Evolutionary conservation across 1,140 invertebrate genomes (phyloP).

Genomic region (Meteorus sp.): DNA sequence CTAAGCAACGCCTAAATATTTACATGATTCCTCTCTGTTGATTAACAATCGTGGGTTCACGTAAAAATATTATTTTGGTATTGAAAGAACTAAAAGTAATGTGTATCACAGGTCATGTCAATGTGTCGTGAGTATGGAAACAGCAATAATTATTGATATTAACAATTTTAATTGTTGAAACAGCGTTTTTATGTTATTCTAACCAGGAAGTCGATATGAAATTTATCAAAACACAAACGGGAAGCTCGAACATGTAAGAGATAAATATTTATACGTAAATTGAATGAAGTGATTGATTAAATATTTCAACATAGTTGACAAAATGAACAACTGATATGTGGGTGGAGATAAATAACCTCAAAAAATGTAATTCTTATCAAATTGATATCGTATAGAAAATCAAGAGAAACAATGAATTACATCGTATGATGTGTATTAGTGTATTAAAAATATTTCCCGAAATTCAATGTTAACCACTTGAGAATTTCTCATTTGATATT

Average conservation of each 20-base stretch:
- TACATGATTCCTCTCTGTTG: neutral
- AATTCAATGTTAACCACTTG: no score
- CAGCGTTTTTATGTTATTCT: neutral
- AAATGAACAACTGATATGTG: neutral
- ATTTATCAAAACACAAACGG: conserved; percentile 46
- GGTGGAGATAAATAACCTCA: neutral
- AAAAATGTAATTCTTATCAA: neutral
- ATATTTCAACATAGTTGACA: neutral
- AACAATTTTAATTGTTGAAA: neutral
- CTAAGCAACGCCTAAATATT: neutral
- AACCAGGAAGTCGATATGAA: conserved; percentile 42
- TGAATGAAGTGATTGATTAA: conserved; percentile 12
- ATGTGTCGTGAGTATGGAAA: no score
- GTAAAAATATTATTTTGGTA: neutral
- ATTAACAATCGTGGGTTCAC: neutral
- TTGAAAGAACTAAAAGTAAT: neutral
- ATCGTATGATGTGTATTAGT: no score
- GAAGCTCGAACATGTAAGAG: conserved; percentile 33
- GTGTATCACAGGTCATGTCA: no score
- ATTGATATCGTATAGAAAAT: neutral
- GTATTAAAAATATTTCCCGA: no score
- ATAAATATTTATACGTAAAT: conserved; percentile 10
- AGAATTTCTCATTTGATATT: no score
- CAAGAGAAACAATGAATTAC: no score
- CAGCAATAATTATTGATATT: no score